phyloP scores from a whole-genome alignment of 2,797 vertebrate species.

The Malacoctenus gilli region DNA sequence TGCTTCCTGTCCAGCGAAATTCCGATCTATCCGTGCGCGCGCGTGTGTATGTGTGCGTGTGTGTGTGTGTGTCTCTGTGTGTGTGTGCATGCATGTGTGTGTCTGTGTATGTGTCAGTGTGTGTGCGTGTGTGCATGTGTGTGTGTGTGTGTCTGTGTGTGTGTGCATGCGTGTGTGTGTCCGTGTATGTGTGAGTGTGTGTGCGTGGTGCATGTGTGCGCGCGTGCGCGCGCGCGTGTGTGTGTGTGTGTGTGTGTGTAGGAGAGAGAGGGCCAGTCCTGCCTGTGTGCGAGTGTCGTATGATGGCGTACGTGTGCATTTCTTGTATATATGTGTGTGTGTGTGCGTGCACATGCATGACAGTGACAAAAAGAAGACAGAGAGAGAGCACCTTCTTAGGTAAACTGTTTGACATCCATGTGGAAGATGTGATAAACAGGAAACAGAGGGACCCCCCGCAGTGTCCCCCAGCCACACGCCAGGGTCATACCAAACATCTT shows the following conservation, averaged over 20 bases:
- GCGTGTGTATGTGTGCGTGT: conserved; percentile 9
- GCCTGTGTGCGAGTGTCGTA: neutral
- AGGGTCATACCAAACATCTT: conserved; percentile 75
- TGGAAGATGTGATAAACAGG: conserved; percentile 81
- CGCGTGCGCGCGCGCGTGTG: neutral
- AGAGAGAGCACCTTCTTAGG: conserved; percentile 76
- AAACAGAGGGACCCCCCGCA: conserved; percentile 70
- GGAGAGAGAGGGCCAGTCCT: neutral
- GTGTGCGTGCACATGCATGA: conserved; percentile 6
- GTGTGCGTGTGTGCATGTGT: no score
- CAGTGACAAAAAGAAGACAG: conserved; percentile 56
- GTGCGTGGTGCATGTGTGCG: neutral
- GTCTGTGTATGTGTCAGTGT: no score
- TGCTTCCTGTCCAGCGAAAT: conserved; percentile 36
- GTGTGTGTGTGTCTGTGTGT: no score
- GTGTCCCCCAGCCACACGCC: conserved; percentile 73
- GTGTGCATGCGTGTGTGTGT: no score
- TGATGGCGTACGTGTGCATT: conserved; percentile 2
- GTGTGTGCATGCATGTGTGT: no score
- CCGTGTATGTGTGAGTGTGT: conserved; percentile 1
- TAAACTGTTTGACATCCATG: conserved; percentile 81
- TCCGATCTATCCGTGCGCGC: neutral
- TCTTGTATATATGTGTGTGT: conserved; percentile 1
- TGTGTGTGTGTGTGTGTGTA: neutral
- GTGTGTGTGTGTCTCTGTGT: conserved; percentile 1